Evolutionary conservation across 2,113 vertebrate species (phyloP).

Genomic region (Castor canadensis): DNA sequence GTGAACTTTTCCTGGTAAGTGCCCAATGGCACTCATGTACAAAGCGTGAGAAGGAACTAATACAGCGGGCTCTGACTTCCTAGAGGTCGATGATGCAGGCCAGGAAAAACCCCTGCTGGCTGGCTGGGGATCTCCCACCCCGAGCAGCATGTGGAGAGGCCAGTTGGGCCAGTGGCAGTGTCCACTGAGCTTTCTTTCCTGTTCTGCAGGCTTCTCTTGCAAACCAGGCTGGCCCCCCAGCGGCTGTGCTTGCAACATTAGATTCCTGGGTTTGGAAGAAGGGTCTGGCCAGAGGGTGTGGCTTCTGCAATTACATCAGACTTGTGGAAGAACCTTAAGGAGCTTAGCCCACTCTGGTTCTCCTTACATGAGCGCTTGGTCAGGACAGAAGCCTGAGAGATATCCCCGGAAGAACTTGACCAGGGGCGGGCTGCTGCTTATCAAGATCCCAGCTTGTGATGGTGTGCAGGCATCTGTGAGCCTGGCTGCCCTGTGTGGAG

Average conservation of each 20-base stretch:
- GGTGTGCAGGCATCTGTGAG: not conserved
- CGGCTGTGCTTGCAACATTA: constrained; percentile 20
- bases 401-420: not conserved
- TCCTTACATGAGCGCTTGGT: not conserved
- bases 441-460: not conserved
- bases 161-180: not conserved
- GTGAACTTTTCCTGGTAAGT: not conserved
- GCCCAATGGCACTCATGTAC: not conserved
- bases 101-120: not conserved
- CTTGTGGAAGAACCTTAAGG: not conserved
- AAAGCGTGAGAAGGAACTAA: not conserved
- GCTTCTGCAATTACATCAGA: not conserved
- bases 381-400: not conserved
- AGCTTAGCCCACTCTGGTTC: not conserved
- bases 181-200: not conserved
- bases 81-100: not conserved
- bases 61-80: not conserved
- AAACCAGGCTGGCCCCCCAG: not conserved
- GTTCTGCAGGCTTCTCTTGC: not conserved
- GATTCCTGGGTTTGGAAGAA: constrained; percentile 44
- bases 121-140: not conserved
- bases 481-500: not conserved
- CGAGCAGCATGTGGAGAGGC: not conserved
- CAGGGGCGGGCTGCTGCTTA: not conserved
- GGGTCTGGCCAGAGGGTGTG: not conserved